Evolutionary conservation across 2,113 vertebrate species (phyloP).

Genomic region (Oenanthe melanoleuca): DNA sequence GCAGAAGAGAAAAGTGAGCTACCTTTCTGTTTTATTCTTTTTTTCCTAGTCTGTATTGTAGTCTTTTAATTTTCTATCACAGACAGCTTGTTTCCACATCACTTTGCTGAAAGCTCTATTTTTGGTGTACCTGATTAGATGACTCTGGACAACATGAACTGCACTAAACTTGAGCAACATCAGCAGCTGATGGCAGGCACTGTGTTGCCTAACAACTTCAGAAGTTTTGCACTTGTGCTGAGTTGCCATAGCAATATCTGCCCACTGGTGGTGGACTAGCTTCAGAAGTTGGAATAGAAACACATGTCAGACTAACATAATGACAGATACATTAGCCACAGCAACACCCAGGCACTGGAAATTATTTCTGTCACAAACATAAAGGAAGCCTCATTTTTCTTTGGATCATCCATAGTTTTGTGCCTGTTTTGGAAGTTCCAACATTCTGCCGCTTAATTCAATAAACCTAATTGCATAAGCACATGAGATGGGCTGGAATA

Average conservation of each 20-base stretch:
- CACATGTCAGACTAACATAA: background rate
- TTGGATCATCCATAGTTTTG: background rate
- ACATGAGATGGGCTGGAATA: background rate
- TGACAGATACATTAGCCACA: background rate
- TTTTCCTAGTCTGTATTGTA: background rate
- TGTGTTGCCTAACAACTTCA: constrained; percentile 55
- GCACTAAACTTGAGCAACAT: background rate
- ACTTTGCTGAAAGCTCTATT: background rate
- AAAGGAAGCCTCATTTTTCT: background rate
- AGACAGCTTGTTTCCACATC: background rate
- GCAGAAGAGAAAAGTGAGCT: background rate
- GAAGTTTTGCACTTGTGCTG: constrained; percentile 25
- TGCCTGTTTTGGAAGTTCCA: background rate
- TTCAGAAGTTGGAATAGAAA: constrained; percentile 18
- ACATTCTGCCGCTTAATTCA: background rate
- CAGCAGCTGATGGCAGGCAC: constrained; percentile 2
- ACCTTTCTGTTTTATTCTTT: background rate
- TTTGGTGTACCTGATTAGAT: constrained; percentile 4
- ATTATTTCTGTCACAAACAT: background rate
- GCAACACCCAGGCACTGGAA: background rate
- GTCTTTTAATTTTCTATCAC: background rate
- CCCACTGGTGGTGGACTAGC: constrained; percentile 41
- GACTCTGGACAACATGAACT: background rate
- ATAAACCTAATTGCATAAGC: background rate
- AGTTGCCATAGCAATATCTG: constrained; percentile 66